A percentile compares a stretch with the other conserved stretches of the same genome.
phyloP scores from a whole-genome alignment of 2,113 vertebrate genomes.

The Corythornis cristatus region DNA sequence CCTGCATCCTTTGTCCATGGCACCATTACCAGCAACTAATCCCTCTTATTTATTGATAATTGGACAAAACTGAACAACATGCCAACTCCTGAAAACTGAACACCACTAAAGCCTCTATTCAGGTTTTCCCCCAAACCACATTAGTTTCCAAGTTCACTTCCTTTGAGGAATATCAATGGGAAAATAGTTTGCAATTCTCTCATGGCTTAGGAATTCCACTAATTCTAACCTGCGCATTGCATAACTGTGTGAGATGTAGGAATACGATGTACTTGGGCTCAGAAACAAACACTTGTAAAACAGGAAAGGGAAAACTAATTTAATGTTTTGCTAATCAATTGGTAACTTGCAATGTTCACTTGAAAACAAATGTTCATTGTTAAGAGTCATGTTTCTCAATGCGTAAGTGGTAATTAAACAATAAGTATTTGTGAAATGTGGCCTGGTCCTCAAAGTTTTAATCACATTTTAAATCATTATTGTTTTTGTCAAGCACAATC shows the following conservation, averaged over 20 bases:
- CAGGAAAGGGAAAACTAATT: neutral
- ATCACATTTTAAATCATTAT: neutral
- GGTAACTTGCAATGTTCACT: neutral
- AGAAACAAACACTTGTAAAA: slow-evolving; percentile 24
- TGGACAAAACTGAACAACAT: slow-evolving; percentile 82
- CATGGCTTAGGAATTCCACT: slow-evolving; percentile 79
- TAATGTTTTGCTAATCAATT: slow-evolving; percentile 24
- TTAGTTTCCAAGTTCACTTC: slow-evolving; percentile 79
- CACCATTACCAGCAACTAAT: slow-evolving; percentile 80
- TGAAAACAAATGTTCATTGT: neutral
- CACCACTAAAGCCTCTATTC: slow-evolving; percentile 74
- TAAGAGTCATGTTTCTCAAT: neutral
- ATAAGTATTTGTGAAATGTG: slow-evolving; percentile 32
- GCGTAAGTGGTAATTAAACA: slow-evolving; percentile 41
- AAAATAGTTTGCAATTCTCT: slow-evolving; percentile 75
- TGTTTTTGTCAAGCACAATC: neutral
- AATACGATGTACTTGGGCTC: slow-evolving; percentile 28
- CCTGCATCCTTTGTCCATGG: slow-evolving; percentile 75
- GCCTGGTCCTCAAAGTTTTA: slow-evolving; percentile 17
- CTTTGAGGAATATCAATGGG: slow-evolving; percentile 79
- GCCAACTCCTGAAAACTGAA: slow-evolving; percentile 72
- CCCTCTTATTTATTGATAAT: slow-evolving; percentile 83
- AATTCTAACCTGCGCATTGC: slow-evolving; percentile 70
- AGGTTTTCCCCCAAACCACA: slow-evolving; percentile 65
- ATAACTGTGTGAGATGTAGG: slow-evolving; percentile 48